Base-by-base conservation (phyloP, 2,888 invertebrate genomes). In the Cybosia mesomella region DNA sequence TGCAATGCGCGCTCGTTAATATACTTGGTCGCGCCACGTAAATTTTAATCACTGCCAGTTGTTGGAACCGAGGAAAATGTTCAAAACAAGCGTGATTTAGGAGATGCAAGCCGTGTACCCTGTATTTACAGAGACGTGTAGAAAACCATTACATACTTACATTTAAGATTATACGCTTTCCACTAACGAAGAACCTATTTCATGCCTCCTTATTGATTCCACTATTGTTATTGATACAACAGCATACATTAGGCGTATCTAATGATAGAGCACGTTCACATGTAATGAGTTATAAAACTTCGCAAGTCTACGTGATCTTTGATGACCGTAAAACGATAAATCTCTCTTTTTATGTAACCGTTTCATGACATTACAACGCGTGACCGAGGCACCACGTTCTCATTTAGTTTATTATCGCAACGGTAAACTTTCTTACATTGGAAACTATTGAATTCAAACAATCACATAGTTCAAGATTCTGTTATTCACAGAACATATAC, bases 21-120 rank as follows among this genome's bases (percentile, higher is more conserved):
- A 93, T 94, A 93, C 92, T 93, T 92, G 91, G 92, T 90, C 89
- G 92, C 89, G 92, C 87, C 89, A 92, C 94, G 93, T 94, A 94
- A 94, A 94, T 94, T 94, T 93, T 93, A 92, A 92, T 94, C 93
- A 92, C 90, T 92, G 92, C 92, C 93, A 94, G 92, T 93, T 91
- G 92, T 92, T 93, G 88, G 89, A 90, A 88, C 88, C 83, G 90
- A 87, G 90, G 90, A 86, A 92, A 93, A 91, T 87, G 89, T 89
- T 92, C 91, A 91, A 92, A 92, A 93, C 92, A 89, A 91, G 82
- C 89, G 89, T 94, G 93, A 94, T 94, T 94, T 94, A 94, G 86
- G 88, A 86, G 91, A 89, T 89, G 79, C 90, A 82, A 70, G 32
- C 86, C 84, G 84, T 87, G 89, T 82, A 77, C 80, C 80, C 85